Evolutionary conservation across 2,797 vertebrate species (phyloP).

Genomic region (Poliocrania exsul): DNA sequence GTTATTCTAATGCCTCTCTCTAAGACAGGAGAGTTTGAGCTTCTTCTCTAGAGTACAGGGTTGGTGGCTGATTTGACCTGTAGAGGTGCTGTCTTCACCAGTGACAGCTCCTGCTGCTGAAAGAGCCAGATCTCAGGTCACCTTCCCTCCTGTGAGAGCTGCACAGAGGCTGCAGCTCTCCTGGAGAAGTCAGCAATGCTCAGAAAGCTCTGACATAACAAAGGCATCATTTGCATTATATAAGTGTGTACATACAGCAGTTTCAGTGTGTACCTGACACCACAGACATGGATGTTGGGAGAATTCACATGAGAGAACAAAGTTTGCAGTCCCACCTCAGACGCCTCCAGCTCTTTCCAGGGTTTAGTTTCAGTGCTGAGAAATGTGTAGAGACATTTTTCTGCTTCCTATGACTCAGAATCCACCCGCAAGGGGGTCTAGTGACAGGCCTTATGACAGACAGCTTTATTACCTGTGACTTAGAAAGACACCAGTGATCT

Average conservation of each 20-base stretch:
- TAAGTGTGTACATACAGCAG: background rate
- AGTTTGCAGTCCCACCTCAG: background rate
- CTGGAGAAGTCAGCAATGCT: background rate
- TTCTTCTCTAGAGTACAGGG: background rate
- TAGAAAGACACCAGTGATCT: background rate
- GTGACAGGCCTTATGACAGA: background rate
- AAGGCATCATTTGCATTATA: background rate
- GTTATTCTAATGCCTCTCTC: background rate
- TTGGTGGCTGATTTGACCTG: background rate
- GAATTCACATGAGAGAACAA: accelerated
- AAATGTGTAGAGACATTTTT: background rate
- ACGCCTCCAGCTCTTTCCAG: background rate
- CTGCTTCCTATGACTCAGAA: background rate
- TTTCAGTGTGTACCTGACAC: background rate
- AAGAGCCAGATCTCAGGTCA: background rate
- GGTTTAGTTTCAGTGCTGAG: background rate
- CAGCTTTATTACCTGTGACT: conserved; percentile 40
- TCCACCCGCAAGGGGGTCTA: background rate
- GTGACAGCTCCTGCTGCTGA: background rate
- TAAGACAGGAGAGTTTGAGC: background rate
- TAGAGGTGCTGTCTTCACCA: background rate
- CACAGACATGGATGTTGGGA: accelerated
- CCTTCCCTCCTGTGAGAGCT: background rate
- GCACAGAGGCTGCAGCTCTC: background rate
- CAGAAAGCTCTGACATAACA: background rate